Percentiles rank a stretch among this genome's conserved stretches.
phyloP scores from a whole-genome alignment of 2,113 vertebrate genomes.

The Pungitius pungitius region DNA sequence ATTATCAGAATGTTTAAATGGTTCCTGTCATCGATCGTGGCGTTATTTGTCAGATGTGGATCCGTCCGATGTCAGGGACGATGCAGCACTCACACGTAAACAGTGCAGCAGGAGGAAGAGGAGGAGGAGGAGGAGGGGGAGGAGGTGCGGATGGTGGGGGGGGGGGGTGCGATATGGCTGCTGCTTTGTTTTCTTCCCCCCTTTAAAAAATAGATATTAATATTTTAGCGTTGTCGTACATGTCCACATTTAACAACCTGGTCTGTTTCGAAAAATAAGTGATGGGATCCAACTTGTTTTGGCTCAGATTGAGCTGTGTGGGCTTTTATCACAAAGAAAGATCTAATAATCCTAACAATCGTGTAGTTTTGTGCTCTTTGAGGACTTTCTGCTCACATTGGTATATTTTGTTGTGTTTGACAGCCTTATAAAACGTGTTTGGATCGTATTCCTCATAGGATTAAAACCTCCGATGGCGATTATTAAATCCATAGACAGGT shows the following conservation, averaged over 20 bases:
- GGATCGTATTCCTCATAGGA: not conserved
- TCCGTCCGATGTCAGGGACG: conserved; percentile 31
- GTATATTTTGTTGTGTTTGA: not conserved
- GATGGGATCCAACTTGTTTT: not conserved
- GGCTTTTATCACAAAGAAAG: not conserved
- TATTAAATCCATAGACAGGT: not conserved
- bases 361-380: conserved; percentile 1
- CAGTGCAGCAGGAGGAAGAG: conserved; percentile 25
- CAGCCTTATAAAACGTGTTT: not conserved
- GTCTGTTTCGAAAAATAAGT: conserved; percentile 18
- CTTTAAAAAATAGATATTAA: not conserved
- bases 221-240: not conserved
- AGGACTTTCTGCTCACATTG: not conserved
- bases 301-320: not conserved
- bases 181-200: conserved; percentile 21
- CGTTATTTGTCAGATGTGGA: not conserved
- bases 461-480: not conserved
- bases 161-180: conserved; percentile 8
- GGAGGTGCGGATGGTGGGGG: not conserved
- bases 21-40: conserved; percentile 1
- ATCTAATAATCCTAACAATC: not conserved
- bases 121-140: not conserved
- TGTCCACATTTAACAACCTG: not conserved
- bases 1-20: not conserved
- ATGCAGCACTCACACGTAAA: conserved; percentile 47